Evolutionary conservation across 2,888 invertebrate species (phyloP).

Genomic region (Acronicta leporina): DNA sequence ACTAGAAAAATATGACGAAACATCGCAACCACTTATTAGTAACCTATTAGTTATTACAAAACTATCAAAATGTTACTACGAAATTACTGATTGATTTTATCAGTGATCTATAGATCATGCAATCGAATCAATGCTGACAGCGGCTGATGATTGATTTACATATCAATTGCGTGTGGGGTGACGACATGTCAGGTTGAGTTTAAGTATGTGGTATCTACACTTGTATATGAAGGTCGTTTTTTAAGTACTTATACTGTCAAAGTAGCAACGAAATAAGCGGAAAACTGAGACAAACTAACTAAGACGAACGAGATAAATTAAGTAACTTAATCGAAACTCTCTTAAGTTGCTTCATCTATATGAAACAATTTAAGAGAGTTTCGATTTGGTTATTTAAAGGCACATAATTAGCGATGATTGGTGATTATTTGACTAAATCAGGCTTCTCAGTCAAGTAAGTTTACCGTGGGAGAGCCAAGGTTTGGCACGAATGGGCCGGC

Average conservation of each 20-base stretch:
- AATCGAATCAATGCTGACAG: constrained; percentile 57
- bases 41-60: constrained; percentile 42
- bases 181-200: constrained; percentile 48
- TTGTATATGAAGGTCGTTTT: constrained; percentile 19
- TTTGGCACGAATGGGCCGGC: too few relatives aligned
- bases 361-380: too few relatives aligned
- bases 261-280: too few relatives aligned
- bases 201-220: constrained; percentile 23
- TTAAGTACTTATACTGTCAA: not conserved
- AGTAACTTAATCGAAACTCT: too few relatives aligned
- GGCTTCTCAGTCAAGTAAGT: too few relatives aligned
- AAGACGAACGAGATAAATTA: too few relatives aligned
- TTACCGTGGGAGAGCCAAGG: too few relatives aligned
- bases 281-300: too few relatives aligned
- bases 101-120: constrained; percentile 43
- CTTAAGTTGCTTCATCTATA: too few relatives aligned
- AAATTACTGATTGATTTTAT: constrained; percentile 49
- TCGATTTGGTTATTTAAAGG: too few relatives aligned
- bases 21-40: constrained; percentile 24
- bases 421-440: too few relatives aligned
- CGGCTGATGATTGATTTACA: constrained; percentile 54
- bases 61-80: constrained; percentile 19
- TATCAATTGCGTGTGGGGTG: constrained; percentile 48
- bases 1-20: constrained; percentile 35
- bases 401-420: too few relatives aligned